These are phyloP conservation scores for Taurulus bubalis DNA, from an alignment of 2,113 vertebrate species.

Conservation along the genomic window DNA sequence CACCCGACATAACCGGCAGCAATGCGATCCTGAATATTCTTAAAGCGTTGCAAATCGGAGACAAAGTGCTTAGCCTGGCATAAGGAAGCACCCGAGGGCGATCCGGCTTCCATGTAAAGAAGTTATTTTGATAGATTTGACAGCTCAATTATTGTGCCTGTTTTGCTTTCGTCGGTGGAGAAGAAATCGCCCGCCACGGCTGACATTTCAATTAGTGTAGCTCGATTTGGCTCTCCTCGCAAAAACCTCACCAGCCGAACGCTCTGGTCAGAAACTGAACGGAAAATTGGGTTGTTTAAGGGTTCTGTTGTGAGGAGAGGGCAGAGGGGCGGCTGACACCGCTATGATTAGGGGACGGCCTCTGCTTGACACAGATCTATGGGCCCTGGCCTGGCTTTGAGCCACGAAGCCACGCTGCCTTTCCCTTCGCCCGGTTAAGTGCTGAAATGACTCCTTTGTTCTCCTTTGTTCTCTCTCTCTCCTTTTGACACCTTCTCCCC, in stretches of 20 bases:
- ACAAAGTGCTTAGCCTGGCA: constrained; percentile 66
- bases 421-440: background rate
- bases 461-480: background rate
- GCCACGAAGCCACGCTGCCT: background rate
- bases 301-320: constrained; percentile 8
- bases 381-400: constrained; percentile 29
- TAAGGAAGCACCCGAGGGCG: constrained; percentile 60
- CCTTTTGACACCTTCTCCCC: background rate
- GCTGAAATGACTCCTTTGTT: constrained; percentile 28
- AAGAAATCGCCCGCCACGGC: constrained; percentile 58
- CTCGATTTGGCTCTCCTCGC: constrained; percentile 54
- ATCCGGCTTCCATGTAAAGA: constrained; percentile 39
- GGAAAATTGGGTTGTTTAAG: constrained; percentile 54
- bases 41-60: constrained; percentile 58
- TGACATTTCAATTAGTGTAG: constrained; percentile 78
- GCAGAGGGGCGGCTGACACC: constrained; percentile 24
- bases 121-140: constrained; percentile 72
- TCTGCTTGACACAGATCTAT: constrained; percentile 29
- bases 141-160: constrained; percentile 77
- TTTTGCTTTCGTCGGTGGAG: constrained; percentile 62
- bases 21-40: constrained; percentile 51
- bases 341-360: constrained; percentile 43
- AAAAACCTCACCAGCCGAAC: constrained; percentile 40
- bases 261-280: constrained; percentile 41
- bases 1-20: constrained; percentile 42